These are phyloP conservation scores for Cryptophagus acutangulus DNA, from an alignment of 2,888 invertebrate species.

Conservation along the genomic window DNA sequence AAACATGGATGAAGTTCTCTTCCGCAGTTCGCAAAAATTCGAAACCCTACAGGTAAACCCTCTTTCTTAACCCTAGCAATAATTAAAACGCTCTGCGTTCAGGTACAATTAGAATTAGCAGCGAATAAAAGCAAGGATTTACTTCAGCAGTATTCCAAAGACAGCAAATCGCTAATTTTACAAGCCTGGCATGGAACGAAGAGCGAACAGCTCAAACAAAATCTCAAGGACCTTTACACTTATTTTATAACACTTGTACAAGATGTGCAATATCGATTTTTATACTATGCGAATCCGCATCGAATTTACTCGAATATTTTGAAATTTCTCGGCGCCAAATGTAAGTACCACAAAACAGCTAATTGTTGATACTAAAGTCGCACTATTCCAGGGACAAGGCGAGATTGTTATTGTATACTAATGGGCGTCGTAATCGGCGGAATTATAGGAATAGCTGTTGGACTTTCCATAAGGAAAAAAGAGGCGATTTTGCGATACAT, in stretches of 20 bases:
- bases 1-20: conserved; percentile 44
- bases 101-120: conserved; percentile 39
- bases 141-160: conserved; percentile 31
- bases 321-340: conserved; percentile 34
- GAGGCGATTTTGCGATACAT: conserved; percentile 45
- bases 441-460: conserved; percentile 46
- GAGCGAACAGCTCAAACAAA: conserved; percentile 29
- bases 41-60: conserved; percentile 41
- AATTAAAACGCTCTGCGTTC: conserved; percentile 15
- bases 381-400: conserved; percentile 45
- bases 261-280: conserved; percentile 27
- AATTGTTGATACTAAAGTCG: not conserved
- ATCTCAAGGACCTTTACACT: conserved; percentile 28
- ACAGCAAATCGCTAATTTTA: conserved; percentile 29
- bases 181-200: conserved; percentile 34
- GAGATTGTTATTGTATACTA: conserved; percentile 47
- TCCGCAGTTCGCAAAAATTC: conserved; percentile 41
- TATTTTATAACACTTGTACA: conserved; percentile 28
- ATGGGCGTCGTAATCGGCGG: conserved; percentile 48
- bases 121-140: conserved; percentile 38
- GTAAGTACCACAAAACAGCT: conserved; percentile 28
- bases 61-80: conserved; percentile 4
- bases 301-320: conserved; percentile 32
- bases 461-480: conserved; percentile 39
- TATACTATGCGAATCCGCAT: conserved; percentile 31